Evolutionary conservation across 2,797 vertebrate genomes (phyloP), one percentile per base, ranked within the genome.

Genomic region (Florisuga fusca): DNA sequence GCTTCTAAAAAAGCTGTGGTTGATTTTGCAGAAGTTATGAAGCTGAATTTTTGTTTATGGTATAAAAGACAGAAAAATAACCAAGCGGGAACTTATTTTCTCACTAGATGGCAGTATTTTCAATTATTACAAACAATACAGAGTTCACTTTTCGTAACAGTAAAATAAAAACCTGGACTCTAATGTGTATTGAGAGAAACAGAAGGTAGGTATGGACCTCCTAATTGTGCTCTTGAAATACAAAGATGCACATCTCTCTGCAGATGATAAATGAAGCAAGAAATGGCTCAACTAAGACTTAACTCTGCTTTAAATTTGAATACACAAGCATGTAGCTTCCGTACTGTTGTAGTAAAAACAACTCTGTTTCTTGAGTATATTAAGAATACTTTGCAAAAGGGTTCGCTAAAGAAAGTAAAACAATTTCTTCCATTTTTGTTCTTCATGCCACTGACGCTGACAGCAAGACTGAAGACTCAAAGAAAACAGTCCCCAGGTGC

Each of bases 21-120:
- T 88, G 22, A 67, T 67, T 74, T 29, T 74, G 41, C 0, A 77
- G 25, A 73, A 79, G 12, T 10, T 67, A 18, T 33, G 89, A 82
- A 77, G 29, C 6, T 61, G 12, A 79, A 45, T 88, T 84, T 84
- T 45, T 62, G 10, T 46, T 87, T 26, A 75, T 8, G 6, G n/a
- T 34, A 77, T 17, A 63, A 41, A 91, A 71, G 22, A 48, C 8
- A 4, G 7, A 58, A 62, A 71, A 54, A 12, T n/a, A 84, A 76
- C 3, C 15, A 31, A 59, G 12, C 45, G 10, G 5, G 10, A 80
- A 46, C 2, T 2, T 9, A 34, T 29, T 83, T 91, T 19, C 38
- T 88, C 85, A 79, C 76, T 89, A 94, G 69, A 81, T 85, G 64
- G 93, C 58, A 81, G 45, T 43, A 95, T 58, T 92, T 91, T 63